A percentile compares a stretch with the other conserved stretches of the same genome.
Evolutionary conservation across 2,888 invertebrate species (phyloP).

Genomic region (Nephrotoma guestfalica): DNA sequence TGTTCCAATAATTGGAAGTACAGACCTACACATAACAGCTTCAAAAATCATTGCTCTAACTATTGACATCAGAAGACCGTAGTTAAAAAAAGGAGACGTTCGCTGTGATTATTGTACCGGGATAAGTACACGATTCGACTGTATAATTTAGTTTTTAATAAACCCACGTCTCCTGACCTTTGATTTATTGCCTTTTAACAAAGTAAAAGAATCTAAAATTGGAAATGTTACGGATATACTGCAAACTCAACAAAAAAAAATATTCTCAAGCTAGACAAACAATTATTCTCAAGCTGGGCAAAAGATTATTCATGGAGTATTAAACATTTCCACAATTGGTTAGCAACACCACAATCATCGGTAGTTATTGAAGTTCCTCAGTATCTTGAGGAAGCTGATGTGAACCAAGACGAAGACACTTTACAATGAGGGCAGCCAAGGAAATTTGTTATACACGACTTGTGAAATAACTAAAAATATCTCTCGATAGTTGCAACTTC

Average conservation of each 20-base stretch:
- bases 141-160: neutral
- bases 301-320: too few relatives aligned
- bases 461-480: too few relatives aligned
- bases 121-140: neutral
- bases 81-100: neutral
- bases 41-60: neutral
- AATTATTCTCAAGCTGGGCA: too few relatives aligned
- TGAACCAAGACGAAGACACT: neutral
- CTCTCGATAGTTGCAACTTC: neutral
- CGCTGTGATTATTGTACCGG: neutral
- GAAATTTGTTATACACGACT: neutral
- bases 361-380: neutral
- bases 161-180: neutral
- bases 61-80: neutral
- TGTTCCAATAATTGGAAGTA: too few relatives aligned
- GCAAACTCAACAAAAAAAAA: neutral
- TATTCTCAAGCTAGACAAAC: too few relatives aligned
- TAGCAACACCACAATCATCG: neutral
- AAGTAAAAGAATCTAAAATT: neutral
- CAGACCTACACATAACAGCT: too few relatives aligned
- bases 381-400: neutral
- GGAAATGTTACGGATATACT: neutral
- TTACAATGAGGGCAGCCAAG: conserved; percentile 12
- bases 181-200: neutral
- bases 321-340: neutral